Base-by-base conservation (phyloP, 2,888 invertebrate species). In the Cyclophora punctaria region DNA sequence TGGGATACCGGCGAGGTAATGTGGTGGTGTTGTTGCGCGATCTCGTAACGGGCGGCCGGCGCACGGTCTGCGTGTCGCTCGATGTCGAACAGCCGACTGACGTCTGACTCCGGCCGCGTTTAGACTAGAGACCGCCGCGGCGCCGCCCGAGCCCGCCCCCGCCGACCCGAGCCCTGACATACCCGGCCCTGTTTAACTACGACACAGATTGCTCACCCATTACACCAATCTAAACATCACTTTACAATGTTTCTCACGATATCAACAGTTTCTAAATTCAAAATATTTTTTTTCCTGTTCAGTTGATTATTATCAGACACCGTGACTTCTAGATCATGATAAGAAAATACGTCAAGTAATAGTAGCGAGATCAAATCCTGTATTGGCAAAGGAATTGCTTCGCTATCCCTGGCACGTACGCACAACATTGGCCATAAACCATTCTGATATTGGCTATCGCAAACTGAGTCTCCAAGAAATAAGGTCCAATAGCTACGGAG, bases 91-190 rank as follows among this genome's bases (percentile, higher is more conserved):
- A 86, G 84, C 78, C 84, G 79, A 87, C 37, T 37, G 37, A 37
- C 37, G 37, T 67, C 76, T 71, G 69, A 64, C 64, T 57, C 59
- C 59, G 66, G 62, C 60, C 53, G 58, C 63, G 56, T 53, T 56
- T 50, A 61, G 58, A 63, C 63, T 63, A 60, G 55, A 59, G 59
- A 61, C 58, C 70, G 59, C 70, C 73, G 70, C 78, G 75, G 67
- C 83, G 83, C 81, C 78, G 83, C 68, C 74, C 74, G 76, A 78
- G 76, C 75, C 82, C 88, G 80, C 87, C 87, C 78, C 78, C 78
- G 78, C 80, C 63, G 62, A 64, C 64, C 63, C 58, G 56, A 69
- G 70, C 76, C 78, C 79, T 73, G 70, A 70, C 78, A 76, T 79
- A 78, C 73, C 75, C 69, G 66, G 67, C 70, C 68, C 67, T 66